phyloP scores from a whole-genome alignment of 2,888 invertebrate species.

The Eupeodes luniger region DNA sequence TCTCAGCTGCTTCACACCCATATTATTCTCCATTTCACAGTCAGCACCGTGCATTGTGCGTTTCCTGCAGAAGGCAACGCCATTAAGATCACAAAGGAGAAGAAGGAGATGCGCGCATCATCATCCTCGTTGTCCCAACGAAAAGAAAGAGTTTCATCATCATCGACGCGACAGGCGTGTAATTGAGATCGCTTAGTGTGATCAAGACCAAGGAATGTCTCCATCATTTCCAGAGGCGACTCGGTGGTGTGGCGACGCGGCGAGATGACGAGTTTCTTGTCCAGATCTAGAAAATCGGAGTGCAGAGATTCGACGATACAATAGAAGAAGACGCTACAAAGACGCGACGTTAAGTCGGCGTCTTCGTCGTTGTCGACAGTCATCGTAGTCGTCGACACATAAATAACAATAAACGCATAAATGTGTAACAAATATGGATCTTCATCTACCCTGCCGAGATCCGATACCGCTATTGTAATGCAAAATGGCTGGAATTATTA shows the following conservation, averaged over 20 bases:
- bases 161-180: slow-evolving; percentile 41
- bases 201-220: slow-evolving; percentile 31
- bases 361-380: background rate
- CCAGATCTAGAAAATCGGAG: background rate
- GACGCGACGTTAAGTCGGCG: slow-evolving; percentile 6
- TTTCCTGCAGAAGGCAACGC: background rate
- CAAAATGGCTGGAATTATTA: slow-evolving; percentile 48
- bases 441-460: background rate
- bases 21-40: slow-evolving; percentile 5
- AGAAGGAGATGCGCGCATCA: background rate
- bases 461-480: slow-evolving; percentile 36
- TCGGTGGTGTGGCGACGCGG: too few species aligned
- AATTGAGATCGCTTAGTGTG: slow-evolving; percentile 56
- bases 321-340: slow-evolving; percentile 16
- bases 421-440: slow-evolving; percentile 42
- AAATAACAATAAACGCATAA: slow-evolving; percentile 58
- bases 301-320: slow-evolving; percentile 57
- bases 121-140: background rate
- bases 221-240: slow-evolving; percentile 18
- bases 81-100: slow-evolving; percentile 31
- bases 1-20: slow-evolving; percentile 52
- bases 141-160: slow-evolving; percentile 32
- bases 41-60: background rate
- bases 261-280: too few species aligned
- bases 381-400: slow-evolving; percentile 20